Percentiles rank a stretch among this genome's conserved stretches.
These are phyloP conservation scores for Myrmophylax atrothorax DNA, from an alignment of 2,113 vertebrate species.

Conservation along the genomic window DNA sequence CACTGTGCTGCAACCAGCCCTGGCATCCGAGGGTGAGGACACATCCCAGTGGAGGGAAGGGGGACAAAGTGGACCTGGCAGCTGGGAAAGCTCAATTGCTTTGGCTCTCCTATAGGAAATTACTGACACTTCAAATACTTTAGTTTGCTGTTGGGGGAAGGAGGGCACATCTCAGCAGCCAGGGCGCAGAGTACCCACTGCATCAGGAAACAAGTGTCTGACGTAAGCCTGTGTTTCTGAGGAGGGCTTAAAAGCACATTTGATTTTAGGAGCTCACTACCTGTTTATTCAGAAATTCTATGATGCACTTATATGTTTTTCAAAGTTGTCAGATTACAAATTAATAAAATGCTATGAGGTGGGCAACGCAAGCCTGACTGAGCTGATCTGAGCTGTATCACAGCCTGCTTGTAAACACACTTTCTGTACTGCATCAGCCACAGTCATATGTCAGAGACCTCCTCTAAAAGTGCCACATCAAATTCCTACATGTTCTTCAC, in stretches of 20 bases:
- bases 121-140: not conserved
- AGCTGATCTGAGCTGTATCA: not conserved
- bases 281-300: not conserved
- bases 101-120: not conserved
- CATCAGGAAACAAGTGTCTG: not conserved
- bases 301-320: not conserved
- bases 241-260: not conserved
- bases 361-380: not conserved
- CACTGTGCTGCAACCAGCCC: fast-evolving
- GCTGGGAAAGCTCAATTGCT: not conserved
- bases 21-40: fast-evolving
- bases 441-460: not conserved
- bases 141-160: not conserved
- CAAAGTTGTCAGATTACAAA: not conserved
- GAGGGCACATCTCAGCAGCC: not conserved
- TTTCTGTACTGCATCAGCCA: not conserved
- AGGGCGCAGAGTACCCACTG: not conserved
- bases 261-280: not conserved
- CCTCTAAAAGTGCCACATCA: not conserved
- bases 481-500: not conserved
- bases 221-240: not conserved
- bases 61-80: not conserved
- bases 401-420: not conserved
- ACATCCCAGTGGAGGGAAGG: not conserved
- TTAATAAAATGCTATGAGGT: not conserved